Evolutionary conservation across 1,140 invertebrate genomes (phyloP), one percentile per base, ranked within the genome.

Genomic region (Listronotus bonariensis): DNA sequence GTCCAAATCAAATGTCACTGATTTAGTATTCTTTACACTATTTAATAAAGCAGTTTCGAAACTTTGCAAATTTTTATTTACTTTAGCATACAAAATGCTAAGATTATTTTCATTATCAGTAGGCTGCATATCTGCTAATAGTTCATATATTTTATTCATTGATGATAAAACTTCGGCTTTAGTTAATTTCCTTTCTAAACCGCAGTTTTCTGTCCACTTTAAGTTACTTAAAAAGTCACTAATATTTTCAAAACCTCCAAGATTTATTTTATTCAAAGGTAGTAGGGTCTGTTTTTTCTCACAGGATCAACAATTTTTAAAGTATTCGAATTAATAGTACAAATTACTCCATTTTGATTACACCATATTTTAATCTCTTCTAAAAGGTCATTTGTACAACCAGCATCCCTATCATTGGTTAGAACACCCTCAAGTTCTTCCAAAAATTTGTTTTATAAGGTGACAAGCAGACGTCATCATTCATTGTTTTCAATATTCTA

Each of bases 371-470:
- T 66, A 43, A 74, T 62, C 10, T 41, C 40, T 7, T 72, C 60
- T 9, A 73, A 42, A 43, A 60, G 53, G 6, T 71, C 32, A 42
- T 10, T 56, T 42, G 65, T 54, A 46, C n/a, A 53, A 10, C 34
- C n/a, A 9, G 17, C 15, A 40, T 58, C 46, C 11, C 42, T 57
- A 17, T 65, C 60, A 20, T 68, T 53, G n/a, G 75, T 80, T 15
- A 84, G 69, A 59, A 84, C 76, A 58, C 70, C 78, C 68, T 84
- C 81, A 0, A 85, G 66, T 71, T 84, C 80, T 72, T 83, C 72
- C n/a, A 84, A 58, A 68, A 84, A 69, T 82, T 83, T 0, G 82
- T 78, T 59, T 78, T 77, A 55, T 82, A 84, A 0, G 82, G 81
- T 1, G 79, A 76, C 11, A 84, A 55, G 54, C 73, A 55, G 63